Percentiles rank a stretch among this genome's conserved stretches.
phyloP scores from a whole-genome alignment of 2,113 vertebrate species.

The Brachirus orientalis region DNA sequence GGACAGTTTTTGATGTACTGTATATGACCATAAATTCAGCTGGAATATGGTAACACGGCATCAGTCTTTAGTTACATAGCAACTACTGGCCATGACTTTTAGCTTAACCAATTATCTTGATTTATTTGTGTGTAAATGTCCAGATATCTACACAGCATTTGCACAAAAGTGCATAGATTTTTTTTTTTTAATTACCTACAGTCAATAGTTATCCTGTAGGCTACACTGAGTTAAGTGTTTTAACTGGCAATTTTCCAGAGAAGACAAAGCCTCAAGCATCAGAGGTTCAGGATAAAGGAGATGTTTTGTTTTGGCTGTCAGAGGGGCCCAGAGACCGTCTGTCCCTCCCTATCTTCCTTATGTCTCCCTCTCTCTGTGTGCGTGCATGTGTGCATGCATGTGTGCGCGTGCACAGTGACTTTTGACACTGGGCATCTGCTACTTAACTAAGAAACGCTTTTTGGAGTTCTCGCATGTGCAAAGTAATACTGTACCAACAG shows the following conservation, averaged over 20 bases:
- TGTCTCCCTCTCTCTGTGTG: slow-evolving; percentile 24
- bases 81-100: no score
- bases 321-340: slow-evolving; percentile 47
- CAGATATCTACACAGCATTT: no score
- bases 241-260: slow-evolving; percentile 12
- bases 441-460: slow-evolving; percentile 38
- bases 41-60: no score
- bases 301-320: slow-evolving; percentile 44
- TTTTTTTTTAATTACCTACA: no score
- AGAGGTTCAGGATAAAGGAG: slow-evolving; percentile 33
- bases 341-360: slow-evolving; percentile 61
- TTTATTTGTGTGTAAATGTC: no score
- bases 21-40: no score
- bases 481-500: slow-evolving; percentile 55
- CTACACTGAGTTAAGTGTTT: neutral
- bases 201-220: no score
- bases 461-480: slow-evolving; percentile 26
- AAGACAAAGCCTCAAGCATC: slow-evolving; percentile 34
- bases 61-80: no score
- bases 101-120: no score
- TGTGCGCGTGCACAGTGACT: slow-evolving; percentile 27
- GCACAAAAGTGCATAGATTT: no score
- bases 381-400: neutral
- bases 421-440: slow-evolving; percentile 71
- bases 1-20: no score